Base-by-base conservation (phyloP, 2,113 vertebrate species). In the Scomber japonicus region DNA sequence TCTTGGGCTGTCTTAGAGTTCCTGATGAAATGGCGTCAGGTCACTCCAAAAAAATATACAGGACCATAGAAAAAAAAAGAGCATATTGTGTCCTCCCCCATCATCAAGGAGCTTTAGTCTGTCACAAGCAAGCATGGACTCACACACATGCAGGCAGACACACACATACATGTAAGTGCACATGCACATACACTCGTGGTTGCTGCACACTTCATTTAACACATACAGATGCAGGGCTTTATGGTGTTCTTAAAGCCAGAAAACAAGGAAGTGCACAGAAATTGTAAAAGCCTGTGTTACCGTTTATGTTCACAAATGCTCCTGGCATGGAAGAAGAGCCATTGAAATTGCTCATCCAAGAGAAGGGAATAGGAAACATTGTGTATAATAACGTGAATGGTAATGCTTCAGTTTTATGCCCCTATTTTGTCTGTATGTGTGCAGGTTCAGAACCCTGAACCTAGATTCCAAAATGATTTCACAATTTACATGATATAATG, bases 11-110 rank as follows among this genome's bases (percentile, higher is more conserved):
- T 95, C 95, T 94, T 94, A 93, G 95, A 95, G 94, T 91, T 94
- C 91, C 91, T 95, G 95, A 94, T 95, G 95, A 96, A 95, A 96
- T 96, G 95, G 95, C 88, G 86, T 94, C 79, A 82, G 95, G 96
- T 96, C 95, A 95, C 91, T 94, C 81, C 82, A 84, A 61, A 73
- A 82, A 87, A 81, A 85, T 45, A 78, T 46, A 61, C 10, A 71
- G 48, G 71, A 78, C 73, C 64, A 61, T 81, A 24, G 35, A 77
- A 69, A 80, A 71, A 84, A 82, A 72, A 77, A 61, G 74, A 55
- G 49, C 75, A 79, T 78, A 84, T 81, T 78, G 75, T 85, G 75
- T 76, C 85, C 74, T 75, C 57, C 76, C 66, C 55, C 87, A 86
- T 88, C 80, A 80, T 82, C 31, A 71, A 81, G 84, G 75, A 87